phyloP scores from a whole-genome alignment of 2,113 vertebrate species.

The Poeciliopsis turrubarensis region DNA sequence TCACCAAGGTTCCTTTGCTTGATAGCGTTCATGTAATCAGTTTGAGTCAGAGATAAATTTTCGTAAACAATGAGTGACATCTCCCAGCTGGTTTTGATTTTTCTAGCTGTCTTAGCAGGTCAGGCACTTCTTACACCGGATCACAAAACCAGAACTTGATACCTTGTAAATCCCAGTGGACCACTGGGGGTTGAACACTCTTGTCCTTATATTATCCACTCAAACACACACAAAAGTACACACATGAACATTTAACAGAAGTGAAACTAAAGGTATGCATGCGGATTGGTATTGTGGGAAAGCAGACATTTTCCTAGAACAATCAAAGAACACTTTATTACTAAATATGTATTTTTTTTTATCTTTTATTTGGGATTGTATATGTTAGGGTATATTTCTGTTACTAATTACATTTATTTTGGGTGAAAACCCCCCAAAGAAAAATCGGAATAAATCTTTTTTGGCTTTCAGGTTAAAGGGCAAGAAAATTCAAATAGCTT shows the following conservation, averaged over 20 bases:
- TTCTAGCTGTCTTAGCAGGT: constrained; percentile 62
- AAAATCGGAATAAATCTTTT: constrained; percentile 38
- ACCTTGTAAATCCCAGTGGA: constrained; percentile 60
- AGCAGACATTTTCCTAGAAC: not conserved
- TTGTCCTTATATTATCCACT: constrained; percentile 45
- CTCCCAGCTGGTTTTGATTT: constrained; percentile 74
- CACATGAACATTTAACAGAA: constrained; percentile 5
- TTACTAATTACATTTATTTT: constrained; percentile 42
- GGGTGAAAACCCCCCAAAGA: constrained; percentile 33
- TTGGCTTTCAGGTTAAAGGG: constrained; percentile 20
- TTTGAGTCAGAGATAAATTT: constrained; percentile 56
- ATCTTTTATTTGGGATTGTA: no score
- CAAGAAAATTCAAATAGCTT: constrained; percentile 55
- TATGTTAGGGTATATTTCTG: constrained; percentile 7
- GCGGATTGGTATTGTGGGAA: constrained; percentile 2
- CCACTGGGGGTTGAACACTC: constrained; percentile 47
- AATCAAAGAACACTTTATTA: constrained; percentile 28
- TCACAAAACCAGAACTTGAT: constrained; percentile 68
- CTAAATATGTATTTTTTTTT: constrained; percentile 7
- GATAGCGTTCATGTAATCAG: constrained; percentile 54
- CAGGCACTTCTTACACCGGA: constrained; percentile 58
- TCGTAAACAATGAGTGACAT: constrained; percentile 59
- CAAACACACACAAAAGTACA: constrained; percentile 8
- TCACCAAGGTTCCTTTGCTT: constrained; percentile 32
- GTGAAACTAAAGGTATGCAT: constrained; percentile 27